Percentiles rank a stretch among this genome's conserved stretches.
These are phyloP conservation scores for Protomyctophum bolini DNA, from an alignment of 2,113 vertebrate species.

Conservation along the genomic window DNA sequence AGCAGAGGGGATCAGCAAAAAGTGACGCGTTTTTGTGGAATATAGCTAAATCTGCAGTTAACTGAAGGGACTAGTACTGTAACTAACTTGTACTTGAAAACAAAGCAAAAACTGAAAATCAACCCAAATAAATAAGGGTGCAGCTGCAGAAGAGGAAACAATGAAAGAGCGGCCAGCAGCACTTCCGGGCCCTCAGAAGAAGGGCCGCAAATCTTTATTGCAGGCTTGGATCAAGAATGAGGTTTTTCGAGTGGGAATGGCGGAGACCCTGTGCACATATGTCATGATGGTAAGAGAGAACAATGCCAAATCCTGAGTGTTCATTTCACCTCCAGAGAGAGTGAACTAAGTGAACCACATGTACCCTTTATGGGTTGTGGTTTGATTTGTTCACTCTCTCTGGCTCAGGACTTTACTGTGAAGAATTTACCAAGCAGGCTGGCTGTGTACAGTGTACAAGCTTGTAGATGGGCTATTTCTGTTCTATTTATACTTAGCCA, in stretches of 20 bases:
- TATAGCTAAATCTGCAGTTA: not conserved
- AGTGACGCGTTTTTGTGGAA: conserved; percentile 8
- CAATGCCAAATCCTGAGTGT: too few species aligned
- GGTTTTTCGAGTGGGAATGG: conserved; percentile 77
- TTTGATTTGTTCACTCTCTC: too few species aligned
- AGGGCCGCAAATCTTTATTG: conserved; percentile 8
- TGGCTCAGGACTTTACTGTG: too few species aligned
- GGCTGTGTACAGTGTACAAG: too few species aligned
- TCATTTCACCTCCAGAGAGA: too few species aligned
- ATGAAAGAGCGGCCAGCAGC: conserved; percentile 63
- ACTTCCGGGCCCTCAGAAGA: conserved; percentile 12
- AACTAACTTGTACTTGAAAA: not conserved
- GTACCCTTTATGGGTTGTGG: too few species aligned
- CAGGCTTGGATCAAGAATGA: conserved; percentile 68
- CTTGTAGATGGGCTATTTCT: too few species aligned
- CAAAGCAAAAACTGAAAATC: not conserved
- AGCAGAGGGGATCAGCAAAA: not conserved
- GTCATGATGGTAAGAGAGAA: conserved; percentile 85
- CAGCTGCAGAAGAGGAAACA: conserved; percentile 6
- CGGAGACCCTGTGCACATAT: conserved; percentile 81
- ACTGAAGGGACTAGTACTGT: not conserved
- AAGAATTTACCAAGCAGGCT: too few species aligned
- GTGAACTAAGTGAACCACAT: too few species aligned
- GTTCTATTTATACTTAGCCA: too few species aligned
- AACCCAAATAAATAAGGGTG: not conserved